A percentile compares a stretch with the other conserved stretches of the same genome.
phyloP scores from a whole-genome alignment of 2,797 vertebrate genomes.

The Ambastaia sidthimunki region DNA sequence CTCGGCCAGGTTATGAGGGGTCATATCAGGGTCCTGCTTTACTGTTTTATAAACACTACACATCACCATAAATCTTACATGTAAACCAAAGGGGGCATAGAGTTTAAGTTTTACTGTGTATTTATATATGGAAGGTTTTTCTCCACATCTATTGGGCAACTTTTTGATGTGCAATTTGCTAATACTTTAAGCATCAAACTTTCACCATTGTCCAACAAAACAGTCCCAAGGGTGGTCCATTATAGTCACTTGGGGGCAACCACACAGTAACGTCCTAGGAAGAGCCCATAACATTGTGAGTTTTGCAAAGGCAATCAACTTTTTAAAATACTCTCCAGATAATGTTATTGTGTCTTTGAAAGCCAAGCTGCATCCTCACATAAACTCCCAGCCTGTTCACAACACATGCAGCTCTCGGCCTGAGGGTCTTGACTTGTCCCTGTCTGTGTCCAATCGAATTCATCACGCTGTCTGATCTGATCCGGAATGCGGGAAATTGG shows the following conservation, averaged over 20 bases:
- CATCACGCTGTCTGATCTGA: conserved; percentile 51
- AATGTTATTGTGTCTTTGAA: not conserved
- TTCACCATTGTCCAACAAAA: no score
- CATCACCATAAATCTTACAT: not conserved
- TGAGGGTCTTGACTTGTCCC: conserved; percentile 32
- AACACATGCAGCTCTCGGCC: conserved; percentile 21
- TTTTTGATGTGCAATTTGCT: no score
- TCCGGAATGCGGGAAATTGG: conserved; percentile 13
- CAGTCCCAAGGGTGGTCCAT: no score
- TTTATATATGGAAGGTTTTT: not conserved
- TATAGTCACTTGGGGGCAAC: no score
- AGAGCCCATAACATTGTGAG: not conserved
- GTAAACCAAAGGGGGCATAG: not conserved
- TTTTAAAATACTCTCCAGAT: not conserved
- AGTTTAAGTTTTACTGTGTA: conserved; percentile 9
- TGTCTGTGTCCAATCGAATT: conserved; percentile 52
- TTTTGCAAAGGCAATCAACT: not conserved
- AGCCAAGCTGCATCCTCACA: not conserved
- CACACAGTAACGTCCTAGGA: no score
- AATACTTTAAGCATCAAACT: no score
- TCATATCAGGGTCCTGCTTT: not conserved
- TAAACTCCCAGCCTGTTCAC: conserved; percentile 27
- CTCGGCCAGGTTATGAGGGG: conserved; percentile 11
- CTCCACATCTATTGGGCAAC: no score
- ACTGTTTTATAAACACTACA: conserved; percentile 29